Conservation (phyloP, 2,113 vertebrate genomes). For the Daboia siamensis region DNA sequence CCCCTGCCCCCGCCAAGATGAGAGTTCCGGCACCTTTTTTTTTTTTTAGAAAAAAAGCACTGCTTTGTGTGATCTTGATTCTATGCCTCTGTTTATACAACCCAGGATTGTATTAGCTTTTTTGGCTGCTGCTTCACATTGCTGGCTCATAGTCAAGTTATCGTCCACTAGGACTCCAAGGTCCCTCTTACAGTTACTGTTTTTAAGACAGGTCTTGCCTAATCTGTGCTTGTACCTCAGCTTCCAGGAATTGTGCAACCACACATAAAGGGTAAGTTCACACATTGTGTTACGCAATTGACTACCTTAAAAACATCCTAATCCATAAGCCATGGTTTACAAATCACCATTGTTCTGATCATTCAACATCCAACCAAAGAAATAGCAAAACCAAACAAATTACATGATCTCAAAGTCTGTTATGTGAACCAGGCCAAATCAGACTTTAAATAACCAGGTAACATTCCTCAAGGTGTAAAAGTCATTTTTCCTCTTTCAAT, state of each 20-base stretch:
- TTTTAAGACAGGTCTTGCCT: too few relatives aligned
- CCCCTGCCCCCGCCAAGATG: too few relatives aligned
- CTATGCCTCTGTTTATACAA: too few relatives aligned
- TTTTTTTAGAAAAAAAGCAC: too few relatives aligned
- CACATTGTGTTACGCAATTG: background rate
- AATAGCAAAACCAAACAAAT: background rate
- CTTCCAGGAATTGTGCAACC: background rate
- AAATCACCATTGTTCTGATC: background rate
- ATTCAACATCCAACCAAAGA: background rate
- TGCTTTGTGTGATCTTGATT: too few relatives aligned
- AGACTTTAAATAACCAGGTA: background rate
- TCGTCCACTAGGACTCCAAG: too few relatives aligned
- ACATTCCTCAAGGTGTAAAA: background rate
- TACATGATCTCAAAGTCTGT: background rate
- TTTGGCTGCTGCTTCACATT: too few relatives aligned
- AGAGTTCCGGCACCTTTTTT: too few relatives aligned
- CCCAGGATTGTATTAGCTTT: too few relatives aligned
- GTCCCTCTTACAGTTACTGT: too few relatives aligned
- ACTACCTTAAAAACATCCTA: background rate
- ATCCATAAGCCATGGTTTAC: background rate
- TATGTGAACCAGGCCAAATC: background rate
- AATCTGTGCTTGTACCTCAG: background rate
- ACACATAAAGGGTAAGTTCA: background rate
- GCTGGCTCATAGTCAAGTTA: too few relatives aligned
- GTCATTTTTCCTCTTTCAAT: constrained; percentile 30